Evolutionary conservation across 2,113 vertebrate genomes (phyloP).

Genomic region (Pleuronectes platessa): DNA sequence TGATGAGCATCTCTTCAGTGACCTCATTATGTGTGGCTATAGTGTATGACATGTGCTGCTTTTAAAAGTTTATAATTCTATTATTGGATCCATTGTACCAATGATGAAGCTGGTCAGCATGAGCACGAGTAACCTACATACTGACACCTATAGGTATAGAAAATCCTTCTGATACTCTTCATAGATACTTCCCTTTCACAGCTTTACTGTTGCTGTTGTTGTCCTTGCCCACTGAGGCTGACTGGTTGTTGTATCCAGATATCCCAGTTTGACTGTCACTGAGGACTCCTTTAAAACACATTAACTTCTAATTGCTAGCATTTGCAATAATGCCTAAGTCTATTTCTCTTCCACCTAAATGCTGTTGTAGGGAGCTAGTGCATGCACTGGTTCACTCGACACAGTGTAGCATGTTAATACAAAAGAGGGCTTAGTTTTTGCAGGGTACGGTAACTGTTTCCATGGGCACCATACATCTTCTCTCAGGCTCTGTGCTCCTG

Average conservation of each 20-base stretch:
- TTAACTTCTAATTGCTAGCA: background rate
- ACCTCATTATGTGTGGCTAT: constrained; percentile 37
- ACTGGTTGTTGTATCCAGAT: background rate
- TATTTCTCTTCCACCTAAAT: background rate
- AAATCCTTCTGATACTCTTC: background rate
- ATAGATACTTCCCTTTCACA: no score
- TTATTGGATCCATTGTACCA: background rate
- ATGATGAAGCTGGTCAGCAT: background rate
- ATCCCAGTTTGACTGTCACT: background rate
- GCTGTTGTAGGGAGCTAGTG: background rate
- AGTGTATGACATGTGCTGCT: background rate
- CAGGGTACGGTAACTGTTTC: background rate
- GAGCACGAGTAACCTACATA: background rate
- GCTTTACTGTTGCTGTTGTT: background rate
- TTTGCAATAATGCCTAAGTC: background rate
- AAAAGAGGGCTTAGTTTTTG: background rate
- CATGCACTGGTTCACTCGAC: background rate
- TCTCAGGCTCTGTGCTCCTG: background rate
- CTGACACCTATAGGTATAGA: background rate
- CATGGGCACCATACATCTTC: constrained; percentile 2
- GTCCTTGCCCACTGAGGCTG: background rate
- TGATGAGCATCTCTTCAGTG: constrained; percentile 33
- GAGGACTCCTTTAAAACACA: background rate
- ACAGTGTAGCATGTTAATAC: background rate
- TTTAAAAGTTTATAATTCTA: constrained; percentile 19